Evolutionary conservation across 1,140 invertebrate genomes (phyloP).

Genomic region (Drosophila sproati): DNA sequence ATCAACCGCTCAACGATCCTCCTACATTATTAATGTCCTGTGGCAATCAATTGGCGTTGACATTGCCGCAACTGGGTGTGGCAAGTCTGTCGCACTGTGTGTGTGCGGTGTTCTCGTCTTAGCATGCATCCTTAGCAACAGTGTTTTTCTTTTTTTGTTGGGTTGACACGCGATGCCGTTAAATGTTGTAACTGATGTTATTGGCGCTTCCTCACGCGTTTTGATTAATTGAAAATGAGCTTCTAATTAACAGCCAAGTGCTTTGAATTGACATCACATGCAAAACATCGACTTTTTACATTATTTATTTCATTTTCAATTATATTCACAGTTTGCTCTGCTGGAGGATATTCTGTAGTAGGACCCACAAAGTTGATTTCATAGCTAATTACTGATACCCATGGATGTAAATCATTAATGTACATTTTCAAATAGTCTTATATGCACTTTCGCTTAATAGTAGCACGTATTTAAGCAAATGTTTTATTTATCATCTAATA

Average conservation of each 20-base stretch:
- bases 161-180: conserved; percentile 47
- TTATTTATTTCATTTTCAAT: not conserved
- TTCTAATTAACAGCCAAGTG: conserved; percentile 68
- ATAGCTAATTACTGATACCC: too few relatives aligned
- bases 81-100: not conserved
- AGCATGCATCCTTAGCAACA: not conserved
- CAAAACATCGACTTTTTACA: not conserved
- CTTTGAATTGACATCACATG: conserved; percentile 55
- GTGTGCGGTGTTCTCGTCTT: not conserved
- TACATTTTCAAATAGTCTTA: too few relatives aligned
- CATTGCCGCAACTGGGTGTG: conserved; percentile 35
- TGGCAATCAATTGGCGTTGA: conserved; percentile 77
- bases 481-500: too few relatives aligned
- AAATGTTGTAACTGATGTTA: conserved; percentile 35
- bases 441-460: too few relatives aligned
- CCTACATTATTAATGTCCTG: conserved; percentile 68
- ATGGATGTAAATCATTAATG: too few relatives aligned
- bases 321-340: too few relatives aligned
- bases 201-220: conserved; percentile 40
- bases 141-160: not conserved
- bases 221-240: conserved; percentile 81
- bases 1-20: conserved; percentile 59
- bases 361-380: too few relatives aligned
- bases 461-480: too few relatives aligned
- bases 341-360: too few relatives aligned